Conservation (phyloP, 92 coral and sea anemone genomes). For the Parazoanthus atlanticus region DNA sequence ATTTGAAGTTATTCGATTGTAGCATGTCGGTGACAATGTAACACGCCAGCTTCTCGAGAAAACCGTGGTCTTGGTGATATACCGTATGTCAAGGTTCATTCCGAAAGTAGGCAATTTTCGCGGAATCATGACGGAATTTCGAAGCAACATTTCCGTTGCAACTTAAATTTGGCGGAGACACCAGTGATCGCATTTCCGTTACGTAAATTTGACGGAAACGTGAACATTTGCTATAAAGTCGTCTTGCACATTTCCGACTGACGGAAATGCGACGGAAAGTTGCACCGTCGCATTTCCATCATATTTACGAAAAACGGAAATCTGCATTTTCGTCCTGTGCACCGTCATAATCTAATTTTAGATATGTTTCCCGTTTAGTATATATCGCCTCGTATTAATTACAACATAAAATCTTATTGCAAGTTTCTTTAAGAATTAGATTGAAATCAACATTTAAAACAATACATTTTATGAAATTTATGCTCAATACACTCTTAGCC, state of each 20-base stretch:
- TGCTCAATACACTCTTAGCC: too few species aligned
- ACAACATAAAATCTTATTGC: too few species aligned
- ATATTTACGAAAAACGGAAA: not conserved
- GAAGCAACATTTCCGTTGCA: constrained; percentile 18
- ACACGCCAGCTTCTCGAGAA: constrained; percentile 7
- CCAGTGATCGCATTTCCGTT: constrained; percentile 17
- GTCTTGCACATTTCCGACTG: constrained; percentile 15
- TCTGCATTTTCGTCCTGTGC: constrained; percentile 10
- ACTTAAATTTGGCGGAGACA: constrained; percentile 5
- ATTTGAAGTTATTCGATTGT: constrained; percentile 1
- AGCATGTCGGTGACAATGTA: constrained; percentile 4
- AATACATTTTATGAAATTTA: too few species aligned
- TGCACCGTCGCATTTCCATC: constrained; percentile 3
- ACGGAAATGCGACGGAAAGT: constrained; percentile 23
- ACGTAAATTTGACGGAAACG: constrained; percentile 27
- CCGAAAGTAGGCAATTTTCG: constrained; percentile 8
- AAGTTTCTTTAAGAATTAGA: too few species aligned
- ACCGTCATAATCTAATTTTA: too few species aligned
- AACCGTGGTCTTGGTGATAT: not conserved
- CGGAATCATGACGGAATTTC: constrained; percentile 5
- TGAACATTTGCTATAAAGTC: constrained; percentile 9
- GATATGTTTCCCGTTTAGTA: too few species aligned
- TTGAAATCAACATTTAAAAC: too few species aligned
- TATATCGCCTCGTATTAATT: too few species aligned
- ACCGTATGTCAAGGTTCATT: constrained; percentile 1